Evolutionary conservation across 2,113 vertebrate species (phyloP), one percentile per base, ranked within the genome.

Genomic region (Psilopsiagon aurifrons): DNA sequence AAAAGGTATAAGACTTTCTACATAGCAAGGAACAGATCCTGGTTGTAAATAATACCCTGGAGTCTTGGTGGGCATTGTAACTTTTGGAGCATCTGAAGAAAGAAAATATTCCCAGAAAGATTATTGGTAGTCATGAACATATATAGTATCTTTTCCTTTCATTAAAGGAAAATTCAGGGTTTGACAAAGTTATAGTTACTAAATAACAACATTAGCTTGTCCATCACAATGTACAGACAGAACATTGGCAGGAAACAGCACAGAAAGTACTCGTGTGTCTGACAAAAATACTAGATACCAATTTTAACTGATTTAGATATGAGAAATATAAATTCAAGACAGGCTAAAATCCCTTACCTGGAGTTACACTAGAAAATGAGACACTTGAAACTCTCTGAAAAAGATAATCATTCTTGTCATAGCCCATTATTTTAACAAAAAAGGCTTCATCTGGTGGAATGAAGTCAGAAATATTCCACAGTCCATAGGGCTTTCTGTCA

Each of bases 401-500:
- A 66, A 99, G 89, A 94, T 98, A 99, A 86, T 97, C 98, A 13
- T 99, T 97, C 15, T 97, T 98, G 96, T 99, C 99, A 44, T 99
- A 99, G 86, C 99, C 99, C 3, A 93, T 98, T 79, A 99, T 97
- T 96, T 98, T 98, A 90, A 99, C 98, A 94, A 99, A 99, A 97
- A 99, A 99, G 74, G 98, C 98, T 97, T 99, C 99, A 20, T 98
- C 96, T 74, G 99, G 99, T 29, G 99, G 99, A 70, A 99, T 94
- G 84, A 99, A 99, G 62, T 99, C 99, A 41, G 99, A 99, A 97
- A 99, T 98, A 97, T 99, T 99, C 99, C 99, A 99, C 18, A 99
- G 97, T 94, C 98, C 98, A 39, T 98, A 98, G 5, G 98, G 99
- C 76, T 98, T 97, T 39, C 98, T 98, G 4, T 99, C 98, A 17